Evolutionary conservation across 1,140 invertebrate genomes (phyloP).

Genomic region (Ceratosolen fusciceps): DNA sequence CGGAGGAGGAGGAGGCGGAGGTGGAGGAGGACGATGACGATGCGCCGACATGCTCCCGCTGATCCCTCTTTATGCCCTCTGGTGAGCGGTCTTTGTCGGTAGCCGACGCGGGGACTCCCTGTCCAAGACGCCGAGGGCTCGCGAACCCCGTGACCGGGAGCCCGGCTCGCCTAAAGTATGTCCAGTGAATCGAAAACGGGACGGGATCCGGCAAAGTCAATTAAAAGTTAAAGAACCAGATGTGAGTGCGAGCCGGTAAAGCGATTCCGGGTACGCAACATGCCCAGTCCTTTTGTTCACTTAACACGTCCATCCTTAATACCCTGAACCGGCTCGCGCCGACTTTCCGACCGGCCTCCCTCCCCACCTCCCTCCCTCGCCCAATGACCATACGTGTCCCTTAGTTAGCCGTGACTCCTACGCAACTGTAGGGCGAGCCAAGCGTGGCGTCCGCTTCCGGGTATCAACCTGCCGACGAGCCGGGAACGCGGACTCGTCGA

Average conservation of each 20-base stretch:
- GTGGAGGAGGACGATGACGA: not conserved
- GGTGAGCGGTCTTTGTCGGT: not conserved
- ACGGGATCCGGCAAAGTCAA: not conserved
- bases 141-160: no score
- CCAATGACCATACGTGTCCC: no score
- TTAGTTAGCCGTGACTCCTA: no score
- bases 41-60: not conserved
- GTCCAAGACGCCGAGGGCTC: no score
- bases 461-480: constrained; percentile 57
- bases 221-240: constrained; percentile 22
- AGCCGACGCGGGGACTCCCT: not conserved
- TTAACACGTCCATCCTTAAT: constrained; percentile 70
- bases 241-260: constrained; percentile 40
- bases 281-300: constrained; percentile 67
- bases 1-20: no score
- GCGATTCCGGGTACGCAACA: constrained; percentile 64
- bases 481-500: constrained; percentile 36
- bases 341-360: constrained; percentile 42
- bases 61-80: constrained; percentile 16
- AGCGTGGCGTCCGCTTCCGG: no score
- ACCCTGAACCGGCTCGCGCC: constrained; percentile 62
- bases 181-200: not conserved
- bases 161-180: no score
- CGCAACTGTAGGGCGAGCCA: no score
- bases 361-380: constrained; percentile 29